Evolutionary conservation across 1,140 invertebrate genomes (phyloP).

Genomic region (Olivierus martensii): DNA sequence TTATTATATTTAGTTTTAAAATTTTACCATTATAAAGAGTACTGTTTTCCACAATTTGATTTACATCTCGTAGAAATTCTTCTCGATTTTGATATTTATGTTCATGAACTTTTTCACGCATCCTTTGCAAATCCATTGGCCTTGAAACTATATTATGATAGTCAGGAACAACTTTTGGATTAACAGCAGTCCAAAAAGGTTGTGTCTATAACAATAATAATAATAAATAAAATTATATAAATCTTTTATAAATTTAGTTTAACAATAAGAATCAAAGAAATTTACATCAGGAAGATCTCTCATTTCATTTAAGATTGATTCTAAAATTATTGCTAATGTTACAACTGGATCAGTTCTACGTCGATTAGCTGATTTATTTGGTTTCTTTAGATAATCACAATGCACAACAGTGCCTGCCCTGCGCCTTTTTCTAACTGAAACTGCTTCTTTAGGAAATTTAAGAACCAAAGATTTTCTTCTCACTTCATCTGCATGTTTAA

Average conservation of each 20-base stretch:
- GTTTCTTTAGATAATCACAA: constrained; percentile 85
- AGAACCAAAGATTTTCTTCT: constrained; percentile 61
- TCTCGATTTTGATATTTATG: constrained; percentile 88
- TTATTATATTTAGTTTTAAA: not conserved
- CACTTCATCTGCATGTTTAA: constrained; percentile 61
- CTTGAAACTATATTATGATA: constrained; percentile 82
- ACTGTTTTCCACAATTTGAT: constrained; percentile 93
- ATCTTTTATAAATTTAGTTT: no score
- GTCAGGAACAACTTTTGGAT: constrained; percentile 81
- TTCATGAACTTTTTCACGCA: constrained; percentile 78
- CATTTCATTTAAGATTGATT: constrained; percentile 88
- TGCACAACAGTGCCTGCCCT: constrained; percentile 49
- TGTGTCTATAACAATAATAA: constrained; percentile 39
- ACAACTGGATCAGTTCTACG: constrained; percentile 93
- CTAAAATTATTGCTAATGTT: constrained; percentile 80
- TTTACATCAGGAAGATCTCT: constrained; percentile 68
- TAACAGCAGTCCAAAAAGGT: constrained; percentile 89
- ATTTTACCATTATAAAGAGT: constrained; percentile 70
- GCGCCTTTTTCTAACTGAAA: constrained; percentile 45
- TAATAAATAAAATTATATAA: no score
- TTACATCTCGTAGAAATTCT: constrained; percentile 86
- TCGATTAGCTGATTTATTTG: constrained; percentile 68
- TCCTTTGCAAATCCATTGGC: constrained; percentile 96
- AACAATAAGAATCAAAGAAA: no score
- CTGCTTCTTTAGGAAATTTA: constrained; percentile 64